phyloP scores from a whole-genome alignment of 2,888 invertebrate genomes.

The Philhelius pedissequus region DNA sequence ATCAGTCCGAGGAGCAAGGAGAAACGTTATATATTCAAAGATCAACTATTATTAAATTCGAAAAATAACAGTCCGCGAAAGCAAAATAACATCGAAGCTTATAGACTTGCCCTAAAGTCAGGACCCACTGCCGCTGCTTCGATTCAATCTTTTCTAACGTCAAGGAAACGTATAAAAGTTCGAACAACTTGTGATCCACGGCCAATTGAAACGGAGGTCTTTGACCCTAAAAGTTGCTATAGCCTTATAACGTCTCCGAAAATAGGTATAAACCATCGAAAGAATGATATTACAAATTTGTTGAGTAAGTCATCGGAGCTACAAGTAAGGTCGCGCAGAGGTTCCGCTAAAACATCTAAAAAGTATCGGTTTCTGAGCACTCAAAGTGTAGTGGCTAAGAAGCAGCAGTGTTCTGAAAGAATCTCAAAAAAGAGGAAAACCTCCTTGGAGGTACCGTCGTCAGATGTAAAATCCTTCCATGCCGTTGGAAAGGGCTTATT shows the following conservation, averaged over 20 bases:
- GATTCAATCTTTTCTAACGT: not conserved
- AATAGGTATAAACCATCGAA: not conserved
- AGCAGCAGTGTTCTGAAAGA: constrained; percentile 26
- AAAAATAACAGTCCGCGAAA: constrained; percentile 26
- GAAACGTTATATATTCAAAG: not conserved
- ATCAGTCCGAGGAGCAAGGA: constrained; percentile 51
- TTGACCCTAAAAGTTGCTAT: constrained; percentile 39
- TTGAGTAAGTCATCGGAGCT: constrained; percentile 9
- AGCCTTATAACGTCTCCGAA: constrained; percentile 42
- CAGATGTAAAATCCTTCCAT: constrained; percentile 47
- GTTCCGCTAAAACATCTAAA: constrained; percentile 35
- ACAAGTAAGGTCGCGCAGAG: constrained; percentile 6
- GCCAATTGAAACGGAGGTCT: not conserved
- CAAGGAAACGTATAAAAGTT: constrained; percentile 16
- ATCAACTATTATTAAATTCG: not conserved
- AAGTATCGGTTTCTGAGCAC: constrained; percentile 29
- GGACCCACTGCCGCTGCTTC: not conserved
- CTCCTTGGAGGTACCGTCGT: not conserved
- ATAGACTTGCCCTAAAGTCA: constrained; percentile 23
- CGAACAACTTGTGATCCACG: constrained; percentile 7
- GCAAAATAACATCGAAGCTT: constrained; percentile 3
- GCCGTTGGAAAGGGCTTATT: constrained; percentile 55
- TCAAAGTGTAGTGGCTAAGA: constrained; percentile 21
- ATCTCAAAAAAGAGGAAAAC: constrained; percentile 37
- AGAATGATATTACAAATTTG: not conserved